Conservation (phyloP, 1,140 invertebrate genomes). For the Kradibia gibbosae region DNA sequence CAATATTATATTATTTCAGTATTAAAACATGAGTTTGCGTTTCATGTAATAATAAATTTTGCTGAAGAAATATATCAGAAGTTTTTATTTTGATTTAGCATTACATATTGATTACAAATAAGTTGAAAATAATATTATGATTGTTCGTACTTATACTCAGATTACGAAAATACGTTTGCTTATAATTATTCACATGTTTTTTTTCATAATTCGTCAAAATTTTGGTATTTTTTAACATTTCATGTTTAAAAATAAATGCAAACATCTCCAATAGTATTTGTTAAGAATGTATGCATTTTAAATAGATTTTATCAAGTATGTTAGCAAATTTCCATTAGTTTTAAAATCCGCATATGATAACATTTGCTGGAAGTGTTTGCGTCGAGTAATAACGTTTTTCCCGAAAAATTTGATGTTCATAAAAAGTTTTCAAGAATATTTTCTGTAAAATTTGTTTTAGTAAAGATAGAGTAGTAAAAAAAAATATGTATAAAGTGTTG, state of each 20-base stretch:
- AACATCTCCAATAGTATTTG: neutral
- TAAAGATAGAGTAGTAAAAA: neutral
- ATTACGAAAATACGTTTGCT: neutral
- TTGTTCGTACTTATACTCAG: neutral
- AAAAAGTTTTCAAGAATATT: neutral
- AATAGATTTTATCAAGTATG: slow-evolving; percentile 13
- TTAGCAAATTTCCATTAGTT: slow-evolving; percentile 16
- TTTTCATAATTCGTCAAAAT: neutral
- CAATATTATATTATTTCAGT: too few relatives aligned
- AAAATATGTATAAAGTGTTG: neutral
- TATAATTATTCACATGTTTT: neutral
- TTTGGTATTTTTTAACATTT: neutral
- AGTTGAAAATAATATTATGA: neutral
- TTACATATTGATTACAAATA: neutral
- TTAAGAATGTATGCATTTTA: neutral
- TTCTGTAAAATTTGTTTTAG: neutral
- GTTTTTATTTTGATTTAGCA: too few relatives aligned
- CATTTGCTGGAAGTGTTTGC: neutral
- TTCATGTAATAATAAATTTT: too few relatives aligned
- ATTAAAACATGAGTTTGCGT: too few relatives aligned
- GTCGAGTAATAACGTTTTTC: neutral
- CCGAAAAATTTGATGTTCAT: neutral
- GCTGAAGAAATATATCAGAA: too few relatives aligned
- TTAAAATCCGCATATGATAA: slow-evolving; percentile 11
- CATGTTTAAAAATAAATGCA: slow-evolving; percentile 10